Conservation (phyloP, 2,888 invertebrate genomes). For the Acleris sparsana region DNA sequence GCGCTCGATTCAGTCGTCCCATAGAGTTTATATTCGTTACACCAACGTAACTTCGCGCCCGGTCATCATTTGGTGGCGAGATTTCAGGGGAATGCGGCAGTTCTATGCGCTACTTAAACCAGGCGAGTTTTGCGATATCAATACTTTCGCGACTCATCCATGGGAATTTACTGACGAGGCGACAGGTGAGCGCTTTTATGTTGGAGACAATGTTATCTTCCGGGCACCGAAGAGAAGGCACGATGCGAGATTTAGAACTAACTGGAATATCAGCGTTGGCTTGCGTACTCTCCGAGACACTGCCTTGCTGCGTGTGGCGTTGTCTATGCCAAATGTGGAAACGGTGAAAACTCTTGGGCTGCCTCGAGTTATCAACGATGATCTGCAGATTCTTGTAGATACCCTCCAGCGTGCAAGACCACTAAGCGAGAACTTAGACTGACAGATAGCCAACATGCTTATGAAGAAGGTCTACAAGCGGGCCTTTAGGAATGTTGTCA, state of each 20-base stretch:
- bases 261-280: slow-evolving; percentile 80
- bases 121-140: slow-evolving; percentile 84
- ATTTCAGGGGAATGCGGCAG: slow-evolving; percentile 86
- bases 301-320: slow-evolving; percentile 72
- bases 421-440: not conserved
- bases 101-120: slow-evolving; percentile 85
- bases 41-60: slow-evolving; percentile 63
- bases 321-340: slow-evolving; percentile 54
- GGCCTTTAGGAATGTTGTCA: not conserved
- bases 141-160: slow-evolving; percentile 91
- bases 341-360: slow-evolving; percentile 65
- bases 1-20: slow-evolving; percentile 58
- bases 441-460: slow-evolving; percentile 5
- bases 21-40: slow-evolving; percentile 62
- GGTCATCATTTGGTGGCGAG: slow-evolving; percentile 90
- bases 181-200: slow-evolving; percentile 86
- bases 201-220: slow-evolving; percentile 79
- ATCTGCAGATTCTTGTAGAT: slow-evolving; percentile 54
- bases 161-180: slow-evolving; percentile 91
- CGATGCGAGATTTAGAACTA: slow-evolving; percentile 60
- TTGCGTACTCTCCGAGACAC: slow-evolving; percentile 76
- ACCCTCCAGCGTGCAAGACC: slow-evolving; percentile 38
- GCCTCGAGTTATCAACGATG: slow-evolving; percentile 66
- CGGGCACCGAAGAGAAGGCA: slow-evolving; percentile 65
- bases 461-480: not conserved